Evolutionary conservation across 2,888 invertebrate genomes (phyloP).

Genomic region (Geophilus truncorum): DNA sequence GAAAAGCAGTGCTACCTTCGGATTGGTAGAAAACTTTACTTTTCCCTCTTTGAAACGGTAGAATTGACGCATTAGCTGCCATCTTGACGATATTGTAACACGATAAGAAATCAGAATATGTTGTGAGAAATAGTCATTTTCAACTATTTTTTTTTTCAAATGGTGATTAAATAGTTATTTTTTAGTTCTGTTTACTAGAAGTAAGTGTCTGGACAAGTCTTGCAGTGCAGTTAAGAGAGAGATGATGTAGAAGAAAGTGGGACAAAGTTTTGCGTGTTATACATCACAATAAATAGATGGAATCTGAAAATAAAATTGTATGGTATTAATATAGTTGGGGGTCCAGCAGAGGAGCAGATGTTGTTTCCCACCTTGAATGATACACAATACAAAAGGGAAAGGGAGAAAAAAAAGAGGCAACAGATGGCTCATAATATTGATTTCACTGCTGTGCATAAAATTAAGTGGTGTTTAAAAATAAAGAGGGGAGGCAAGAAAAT

Average conservation of each 20-base stretch:
- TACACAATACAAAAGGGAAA: neutral
- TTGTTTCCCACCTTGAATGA: neutral
- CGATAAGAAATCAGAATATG: too few relatives aligned
- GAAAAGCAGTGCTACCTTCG: conserved; percentile 30
- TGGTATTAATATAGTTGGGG: neutral
- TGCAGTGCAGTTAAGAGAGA: too few relatives aligned
- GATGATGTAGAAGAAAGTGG: too few relatives aligned
- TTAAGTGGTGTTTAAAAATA: conserved; percentile 13
- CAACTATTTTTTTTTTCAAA: too few relatives aligned
- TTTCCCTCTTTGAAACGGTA: conserved; percentile 35
- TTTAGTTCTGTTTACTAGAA: too few relatives aligned
- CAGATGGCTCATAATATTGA: conserved; percentile 14
- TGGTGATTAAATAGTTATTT: too few relatives aligned
- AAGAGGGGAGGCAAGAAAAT: neutral
- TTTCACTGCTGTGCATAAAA: neutral
- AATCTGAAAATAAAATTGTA: neutral
- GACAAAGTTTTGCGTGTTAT: neutral
- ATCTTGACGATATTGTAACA: neutral
- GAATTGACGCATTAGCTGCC: neutral
- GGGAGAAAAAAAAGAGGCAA: neutral
- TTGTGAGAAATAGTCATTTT: too few relatives aligned
- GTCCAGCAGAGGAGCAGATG: neutral
- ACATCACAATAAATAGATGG: neutral
- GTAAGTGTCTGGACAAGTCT: too few relatives aligned
- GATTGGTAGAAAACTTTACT: conserved; percentile 42